phyloP scores from a whole-genome alignment of 2,797 vertebrate genomes.

The Alcedo atthis region DNA sequence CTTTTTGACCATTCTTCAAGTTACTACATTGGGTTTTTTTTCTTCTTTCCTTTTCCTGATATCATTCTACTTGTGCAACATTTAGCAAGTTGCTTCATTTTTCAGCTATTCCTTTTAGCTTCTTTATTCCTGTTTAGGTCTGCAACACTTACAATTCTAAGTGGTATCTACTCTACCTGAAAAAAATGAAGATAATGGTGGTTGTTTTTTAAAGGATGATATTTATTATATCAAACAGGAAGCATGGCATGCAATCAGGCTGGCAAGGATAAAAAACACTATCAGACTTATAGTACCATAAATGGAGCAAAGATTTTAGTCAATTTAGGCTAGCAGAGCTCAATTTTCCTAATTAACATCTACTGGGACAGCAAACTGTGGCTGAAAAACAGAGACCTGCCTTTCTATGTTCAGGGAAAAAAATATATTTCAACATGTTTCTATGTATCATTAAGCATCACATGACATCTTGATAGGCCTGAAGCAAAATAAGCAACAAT shows the following conservation, averaged over 20 bases:
- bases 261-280: neutral
- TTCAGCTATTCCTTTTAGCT: neutral
- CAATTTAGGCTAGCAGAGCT: constrained; percentile 5
- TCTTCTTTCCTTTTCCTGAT: neutral
- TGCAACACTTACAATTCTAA: neutral
- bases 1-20: neutral
- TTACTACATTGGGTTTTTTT: neutral
- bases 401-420: neutral
- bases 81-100: neutral
- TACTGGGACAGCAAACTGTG: neutral
- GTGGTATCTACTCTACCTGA: neutral
- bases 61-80: neutral
- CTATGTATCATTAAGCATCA: neutral
- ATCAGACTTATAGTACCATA: neutral
- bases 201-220: neutral
- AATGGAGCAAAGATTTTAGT: constrained; percentile 29
- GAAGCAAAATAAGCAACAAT: neutral
- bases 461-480: neutral
- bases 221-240: neutral
- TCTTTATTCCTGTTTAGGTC: neutral
- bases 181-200: neutral
- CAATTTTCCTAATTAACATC: constrained; percentile 47
- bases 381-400: neutral
- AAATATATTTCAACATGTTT: neutral
- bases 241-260: constrained; percentile 7